Percentiles rank a stretch among this genome's conserved stretches.
Conservation (phyloP, 2,113 vertebrate species). For the Tragulus kanchil region DNA sequence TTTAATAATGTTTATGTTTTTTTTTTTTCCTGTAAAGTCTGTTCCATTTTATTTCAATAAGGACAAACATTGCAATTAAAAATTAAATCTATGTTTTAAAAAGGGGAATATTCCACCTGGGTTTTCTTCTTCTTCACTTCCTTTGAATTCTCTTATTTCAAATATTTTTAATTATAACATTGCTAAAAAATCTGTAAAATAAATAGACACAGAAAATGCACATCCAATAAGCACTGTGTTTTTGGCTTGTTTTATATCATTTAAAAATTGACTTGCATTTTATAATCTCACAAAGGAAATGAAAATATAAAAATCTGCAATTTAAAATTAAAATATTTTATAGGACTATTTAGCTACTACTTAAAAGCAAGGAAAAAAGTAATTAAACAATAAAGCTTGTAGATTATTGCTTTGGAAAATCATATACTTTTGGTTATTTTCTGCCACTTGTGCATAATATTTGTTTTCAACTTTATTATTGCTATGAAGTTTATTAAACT, state of each 20-base stretch:
- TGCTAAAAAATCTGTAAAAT: neutral
- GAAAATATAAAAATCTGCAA: neutral
- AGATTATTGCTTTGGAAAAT: slow-evolving; percentile 32
- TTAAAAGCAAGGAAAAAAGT: neutral
- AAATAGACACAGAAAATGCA: slow-evolving; percentile 45
- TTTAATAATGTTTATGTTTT: neutral
- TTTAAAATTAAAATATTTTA: slow-evolving; percentile 47
- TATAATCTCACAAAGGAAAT: neutral
- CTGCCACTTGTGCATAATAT: neutral
- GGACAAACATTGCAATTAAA: slow-evolving; percentile 1
- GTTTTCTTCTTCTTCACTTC: neutral
- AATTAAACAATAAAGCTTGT: neutral
- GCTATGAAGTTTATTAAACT: neutral
- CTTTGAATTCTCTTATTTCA: neutral
- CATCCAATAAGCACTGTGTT: neutral
- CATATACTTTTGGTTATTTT: neutral
- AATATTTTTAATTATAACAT: slow-evolving; percentile 29
- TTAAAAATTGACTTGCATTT: neutral
- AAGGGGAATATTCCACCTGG: neutral
- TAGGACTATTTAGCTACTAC: neutral
- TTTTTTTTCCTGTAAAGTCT: neutral
- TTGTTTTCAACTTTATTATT: slow-evolving; percentile 35
- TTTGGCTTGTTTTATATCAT: slow-evolving; percentile 22
- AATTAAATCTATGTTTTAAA: slow-evolving; percentile 26
- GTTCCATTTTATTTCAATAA: slow-evolving; percentile 59